A percentile compares a stretch with the other conserved stretches of the same genome.
phyloP scores from a whole-genome alignment of 2,797 vertebrate species.

The Rhabdomys pumilio region DNA sequence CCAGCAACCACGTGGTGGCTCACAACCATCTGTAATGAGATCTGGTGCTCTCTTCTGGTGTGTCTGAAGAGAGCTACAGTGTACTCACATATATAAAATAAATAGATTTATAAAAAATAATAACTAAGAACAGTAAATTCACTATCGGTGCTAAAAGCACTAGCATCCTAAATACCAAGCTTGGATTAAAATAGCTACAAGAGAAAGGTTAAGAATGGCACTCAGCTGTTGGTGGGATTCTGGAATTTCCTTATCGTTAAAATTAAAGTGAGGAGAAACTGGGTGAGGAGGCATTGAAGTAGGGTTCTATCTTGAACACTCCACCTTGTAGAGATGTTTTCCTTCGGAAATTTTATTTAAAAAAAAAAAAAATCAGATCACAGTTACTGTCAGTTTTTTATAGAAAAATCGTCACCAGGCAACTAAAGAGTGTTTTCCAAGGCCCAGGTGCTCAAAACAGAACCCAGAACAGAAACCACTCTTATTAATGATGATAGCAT shows the following conservation, averaged over 20 bases:
- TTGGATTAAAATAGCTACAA: neutral
- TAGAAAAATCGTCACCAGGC: constrained; percentile 40
- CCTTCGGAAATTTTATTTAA: neutral
- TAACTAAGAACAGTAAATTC: neutral
- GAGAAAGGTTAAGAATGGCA: neutral
- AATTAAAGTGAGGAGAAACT: constrained; percentile 18
- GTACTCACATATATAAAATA: too few relatives aligned
- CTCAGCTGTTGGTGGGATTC: neutral
- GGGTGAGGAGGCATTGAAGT: neutral
- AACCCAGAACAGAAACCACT: constrained; percentile 62
- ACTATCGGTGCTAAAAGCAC: neutral
- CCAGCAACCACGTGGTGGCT: too few relatives aligned
- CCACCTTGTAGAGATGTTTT: neutral
- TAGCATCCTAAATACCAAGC: neutral
- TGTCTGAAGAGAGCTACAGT: too few relatives aligned
- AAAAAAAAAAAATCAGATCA: neutral
- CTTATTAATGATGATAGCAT: constrained; percentile 78
- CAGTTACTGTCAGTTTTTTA: constrained; percentile 46
- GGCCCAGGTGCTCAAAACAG: constrained; percentile 25
- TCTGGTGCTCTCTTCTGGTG: too few relatives aligned
- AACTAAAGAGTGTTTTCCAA: constrained; percentile 59
- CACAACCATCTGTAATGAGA: too few relatives aligned
- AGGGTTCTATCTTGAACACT: neutral
- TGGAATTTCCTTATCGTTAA: neutral
- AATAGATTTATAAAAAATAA: neutral